Evolutionary conservation across 1,140 invertebrate species (phyloP), one percentile per base, ranked within the genome.

Genomic region (Leptinotarsa lineolata): DNA sequence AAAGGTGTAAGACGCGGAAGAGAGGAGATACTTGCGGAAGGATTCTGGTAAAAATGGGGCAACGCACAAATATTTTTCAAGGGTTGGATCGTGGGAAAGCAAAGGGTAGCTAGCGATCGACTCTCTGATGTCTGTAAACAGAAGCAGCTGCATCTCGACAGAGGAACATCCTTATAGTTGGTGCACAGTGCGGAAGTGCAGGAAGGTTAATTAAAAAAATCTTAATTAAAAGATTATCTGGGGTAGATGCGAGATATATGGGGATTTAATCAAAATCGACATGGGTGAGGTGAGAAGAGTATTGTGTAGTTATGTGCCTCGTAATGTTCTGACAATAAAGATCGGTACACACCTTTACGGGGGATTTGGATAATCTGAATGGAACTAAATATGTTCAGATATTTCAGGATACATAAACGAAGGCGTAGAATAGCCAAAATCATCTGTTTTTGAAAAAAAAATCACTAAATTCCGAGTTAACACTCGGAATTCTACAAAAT

Each of bases 61-160:
- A 69, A 54, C 64, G 30, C 22, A 66, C n/a, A 66, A 66, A 69
- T 69, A 59, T 59, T 46, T 69, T 48, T n/a, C 20, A 69, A 18
- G 68, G 71, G 58, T 48, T 59, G 70, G 61, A 73, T 68, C 72
- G 71, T 73, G 74, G 74, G 72, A 75, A 69, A 24, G 22, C 21
- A 69, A 69, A 69, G 68, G 68, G 68, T 69, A 69, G 71, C 70
- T 68, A 59, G 64, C 30, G 74, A 75, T 74, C 73, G 73, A 66
- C 61, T n/a, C 61, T 74, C 73, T 61, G 74, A 75, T 75, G 74
- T 75, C 70, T 75, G 74, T 72, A 76, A 76, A 76, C 74, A 76
- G 18, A 64, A 60, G 68, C 74, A 76, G 74, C 74, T 76, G 74
- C 74, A 70, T n/a, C 68, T 58, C 39, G 21, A 5, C 48, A 4